These are phyloP conservation scores for Macaria liturata DNA, from an alignment of 2,888 invertebrate species.

Conservation along the genomic window DNA sequence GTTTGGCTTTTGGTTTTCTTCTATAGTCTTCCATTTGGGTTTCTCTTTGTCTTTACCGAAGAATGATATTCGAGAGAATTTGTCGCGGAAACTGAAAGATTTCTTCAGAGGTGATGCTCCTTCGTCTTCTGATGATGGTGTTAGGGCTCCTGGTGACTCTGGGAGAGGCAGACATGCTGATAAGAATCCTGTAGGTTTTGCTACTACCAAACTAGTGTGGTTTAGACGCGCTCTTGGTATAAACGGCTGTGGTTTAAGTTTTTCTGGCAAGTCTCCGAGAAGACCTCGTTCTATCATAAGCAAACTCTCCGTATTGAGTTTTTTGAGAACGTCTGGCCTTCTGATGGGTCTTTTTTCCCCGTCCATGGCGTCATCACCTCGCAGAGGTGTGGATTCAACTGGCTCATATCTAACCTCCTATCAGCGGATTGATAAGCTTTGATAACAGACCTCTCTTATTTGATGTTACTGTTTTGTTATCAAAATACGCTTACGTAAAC, in stretches of 20 bases:
- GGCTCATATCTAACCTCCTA: constrained; percentile 46
- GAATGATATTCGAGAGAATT: constrained; percentile 64
- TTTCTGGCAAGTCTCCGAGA: constrained; percentile 68
- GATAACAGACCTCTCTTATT: constrained; percentile 55
- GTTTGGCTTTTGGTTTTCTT: constrained; percentile 48
- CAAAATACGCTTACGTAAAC: constrained; percentile 9
- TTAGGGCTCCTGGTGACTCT: constrained; percentile 54
- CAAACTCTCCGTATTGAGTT: constrained; percentile 68
- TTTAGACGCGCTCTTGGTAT: constrained; percentile 57
- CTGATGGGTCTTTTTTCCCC: constrained; percentile 57
- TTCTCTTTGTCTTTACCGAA: constrained; percentile 65
- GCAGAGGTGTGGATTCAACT: constrained; percentile 62
- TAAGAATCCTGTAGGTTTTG: constrained; percentile 72
- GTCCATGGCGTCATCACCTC: constrained; percentile 72
- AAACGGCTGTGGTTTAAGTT: constrained; percentile 61
- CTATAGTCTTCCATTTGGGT: constrained; percentile 57
- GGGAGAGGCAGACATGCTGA: constrained; percentile 66
- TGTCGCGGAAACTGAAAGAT: constrained; percentile 73
- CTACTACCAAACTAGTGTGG: constrained; percentile 56
- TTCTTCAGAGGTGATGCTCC: constrained; percentile 63
- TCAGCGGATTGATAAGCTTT: constrained; percentile 61
- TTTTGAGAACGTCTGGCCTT: constrained; percentile 66
- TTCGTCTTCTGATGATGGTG: constrained; percentile 59
- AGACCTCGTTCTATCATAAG: constrained; percentile 71
- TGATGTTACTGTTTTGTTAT: constrained; percentile 26